Evolutionary conservation across 2,888 invertebrate genomes (phyloP).

Genomic region (Drosophila cognata): DNA sequence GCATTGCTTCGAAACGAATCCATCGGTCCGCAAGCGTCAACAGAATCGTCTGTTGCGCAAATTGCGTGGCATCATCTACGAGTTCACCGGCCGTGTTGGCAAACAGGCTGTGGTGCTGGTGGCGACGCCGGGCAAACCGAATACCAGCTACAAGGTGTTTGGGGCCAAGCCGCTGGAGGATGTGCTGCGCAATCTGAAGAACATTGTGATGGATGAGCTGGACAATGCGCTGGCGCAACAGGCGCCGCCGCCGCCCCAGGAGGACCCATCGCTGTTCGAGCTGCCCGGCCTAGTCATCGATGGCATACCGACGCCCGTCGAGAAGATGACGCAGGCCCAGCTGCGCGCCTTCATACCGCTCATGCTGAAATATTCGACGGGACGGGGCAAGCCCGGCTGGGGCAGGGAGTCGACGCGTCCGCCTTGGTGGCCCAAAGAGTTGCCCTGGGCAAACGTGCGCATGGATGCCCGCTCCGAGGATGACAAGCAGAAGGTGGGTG

Average conservation of each 20-base stretch:
- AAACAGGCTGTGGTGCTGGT: conserved; percentile 98
- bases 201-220: conserved; percentile 97
- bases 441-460: conserved; percentile 99
- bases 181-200: conserved; percentile 95
- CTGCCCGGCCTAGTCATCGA: conserved; percentile 98
- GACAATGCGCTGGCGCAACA: conserved; percentile 97
- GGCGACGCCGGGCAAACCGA: conserved; percentile 97
- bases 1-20: conserved; percentile 98
- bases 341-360: conserved; percentile 97
- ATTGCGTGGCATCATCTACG: conserved; percentile 96
- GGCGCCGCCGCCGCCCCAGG: conserved; percentile 91
- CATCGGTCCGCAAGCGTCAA: conserved; percentile 97
- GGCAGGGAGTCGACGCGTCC: conserved; percentile 97
- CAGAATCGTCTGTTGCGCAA: conserved; percentile 96
- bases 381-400: conserved; percentile 98
- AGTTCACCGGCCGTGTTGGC: conserved; percentile 98
- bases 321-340: conserved; percentile 99
- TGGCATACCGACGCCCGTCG: conserved; percentile 98
- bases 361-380: conserved; percentile 99
- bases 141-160: conserved; percentile 98
- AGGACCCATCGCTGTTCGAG: conserved; percentile 97
- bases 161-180: conserved; percentile 98
- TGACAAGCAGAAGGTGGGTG: conserved; percentile 96
- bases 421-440: conserved; percentile 99
- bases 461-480: conserved; percentile 98